Evolutionary conservation across 2,797 vertebrate genomes (phyloP).

Genomic region (Melanotaenia pygmaea): DNA sequence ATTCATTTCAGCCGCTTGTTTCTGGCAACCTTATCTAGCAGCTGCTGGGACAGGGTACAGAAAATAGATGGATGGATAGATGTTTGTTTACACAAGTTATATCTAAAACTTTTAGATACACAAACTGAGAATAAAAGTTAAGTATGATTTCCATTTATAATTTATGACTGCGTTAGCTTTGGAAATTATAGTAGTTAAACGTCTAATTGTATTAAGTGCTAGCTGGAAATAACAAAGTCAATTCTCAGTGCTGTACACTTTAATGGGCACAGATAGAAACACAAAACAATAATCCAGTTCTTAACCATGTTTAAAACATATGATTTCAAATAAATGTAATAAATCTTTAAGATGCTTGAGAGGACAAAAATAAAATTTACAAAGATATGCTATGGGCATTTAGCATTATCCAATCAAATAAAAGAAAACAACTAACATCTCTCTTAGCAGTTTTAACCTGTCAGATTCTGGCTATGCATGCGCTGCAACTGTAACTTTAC

Average conservation of each 20-base stretch:
- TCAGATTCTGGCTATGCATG: slow-evolving; percentile 22
- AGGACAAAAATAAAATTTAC: slow-evolving; percentile 40
- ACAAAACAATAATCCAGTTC: slow-evolving; percentile 49
- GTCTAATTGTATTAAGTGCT: neutral
- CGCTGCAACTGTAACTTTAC: slow-evolving; percentile 39
- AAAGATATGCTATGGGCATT: slow-evolving; percentile 42
- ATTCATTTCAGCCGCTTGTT: neutral
- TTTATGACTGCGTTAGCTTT: neutral
- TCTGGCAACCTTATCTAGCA: neutral
- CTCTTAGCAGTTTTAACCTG: slow-evolving; percentile 2
- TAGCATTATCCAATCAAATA: slow-evolving; percentile 27
- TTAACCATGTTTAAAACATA: slow-evolving; percentile 31
- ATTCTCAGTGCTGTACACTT: slow-evolving; percentile 53
- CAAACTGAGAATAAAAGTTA: too few relatives aligned
- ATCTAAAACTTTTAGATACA: neutral
- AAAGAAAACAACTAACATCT: slow-evolving; percentile 31
- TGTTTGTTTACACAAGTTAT: neutral
- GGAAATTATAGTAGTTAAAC: slow-evolving; percentile 2
- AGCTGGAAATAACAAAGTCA: slow-evolving; percentile 27
- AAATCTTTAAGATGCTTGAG: slow-evolving; percentile 30
- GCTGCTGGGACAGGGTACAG: neutral
- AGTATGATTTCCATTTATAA: too few relatives aligned
- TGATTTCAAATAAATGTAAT: slow-evolving; percentile 40
- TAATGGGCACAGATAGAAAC: slow-evolving; percentile 59
- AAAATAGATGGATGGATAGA: neutral